Base-by-base conservation (phyloP, 2,113 vertebrate genomes). In the Dendrocopos noguchii region DNA sequence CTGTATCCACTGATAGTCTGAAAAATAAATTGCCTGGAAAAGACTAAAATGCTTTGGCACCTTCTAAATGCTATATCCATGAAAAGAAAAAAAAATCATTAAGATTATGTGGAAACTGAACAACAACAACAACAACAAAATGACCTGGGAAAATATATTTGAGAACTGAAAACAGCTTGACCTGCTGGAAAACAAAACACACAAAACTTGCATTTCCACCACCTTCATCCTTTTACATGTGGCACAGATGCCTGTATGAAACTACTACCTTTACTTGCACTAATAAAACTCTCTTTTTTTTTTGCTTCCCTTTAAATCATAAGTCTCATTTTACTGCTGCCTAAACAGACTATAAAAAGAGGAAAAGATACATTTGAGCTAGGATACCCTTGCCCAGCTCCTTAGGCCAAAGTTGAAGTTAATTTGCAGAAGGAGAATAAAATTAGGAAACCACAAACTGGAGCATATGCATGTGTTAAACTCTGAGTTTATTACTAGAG, bases 291-390 rank as follows among this genome's bases (percentile, higher is more conserved):
- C 47, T 63, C 81, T 64, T 74, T 95, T 67, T 84, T 64, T 74
- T 95, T 67, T 12, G 4, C 36, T 10, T 10, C 39, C 2, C 53
- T 94, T 85, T 95, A 64, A 94, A 81, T 83, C 6, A 50, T 42
- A 63, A 87, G 59, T 17, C 34, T 78, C 24, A 67, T 78, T 96
- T 97, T 95, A 94, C 84, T 93, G 71, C 84, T 95, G 56, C 80
- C 67, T 94, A 96, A 97, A 94, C 50, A 96, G 79, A 60, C 29
- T 44, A 80, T 94, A 78, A 80, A 91, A 94, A 95, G 94, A 80
- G 22, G 27, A 82, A 95, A 91, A 86, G 20, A 80, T 82, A 85
- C 88, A 83, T 87, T 81, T 52, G 88, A 93, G n/a, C 42, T 68
- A 67, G 52, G 88, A 87, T 44, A 28, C 5, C 82, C 42, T 52